Evolutionary conservation across 2,113 vertebrate species (phyloP), one percentile per base, ranked within the genome.

Genomic region (Caranx ignobilis): DNA sequence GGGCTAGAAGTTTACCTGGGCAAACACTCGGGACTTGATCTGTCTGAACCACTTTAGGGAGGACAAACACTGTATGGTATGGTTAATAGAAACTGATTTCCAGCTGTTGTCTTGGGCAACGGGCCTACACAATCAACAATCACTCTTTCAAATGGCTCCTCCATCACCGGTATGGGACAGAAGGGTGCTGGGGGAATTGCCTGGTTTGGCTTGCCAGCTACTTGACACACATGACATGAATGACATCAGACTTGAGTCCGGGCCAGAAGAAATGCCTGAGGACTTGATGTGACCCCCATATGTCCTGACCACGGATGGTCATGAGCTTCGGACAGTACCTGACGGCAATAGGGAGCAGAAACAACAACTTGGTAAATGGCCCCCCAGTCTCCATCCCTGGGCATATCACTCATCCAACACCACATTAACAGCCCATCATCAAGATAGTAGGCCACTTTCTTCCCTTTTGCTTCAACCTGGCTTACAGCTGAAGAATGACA

Each of bases 261-360:
- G 85, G 71, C 71, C 81, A 76, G 11, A 83, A 79, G n/a, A 62
- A 84, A 21, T 75, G 69, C 11, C 21, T 56, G 1, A 83, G 41
- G 6, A 66, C 43, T 3, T 50, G 2, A 6, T 9, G 9, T 54
- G 18, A 82, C 15, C 0, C 80, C 72, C 19, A 76, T 12, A 10
- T 76, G 55, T 31, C 65, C 71, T 21, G 54, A 18, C 31, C 18
- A 41, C 2, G 26, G 45, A 3, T 81, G 18, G 11, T 81, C 70
- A 48, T 81, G 78, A 12, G 70, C 78, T 19, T 59, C 8, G 15
- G 48, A 39, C n/a, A 71, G 6, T 1, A 80, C 59, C 13, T 79
- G 56, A 3, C 6, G 2, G 2, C 45, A 34, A 41, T 69, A 69
- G 1, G 32, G 9, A 10, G 39, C 2, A 41, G 8, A 10, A 7